phyloP scores from a whole-genome alignment of 2,797 vertebrate genomes.

The Mergus octosetaceus region DNA sequence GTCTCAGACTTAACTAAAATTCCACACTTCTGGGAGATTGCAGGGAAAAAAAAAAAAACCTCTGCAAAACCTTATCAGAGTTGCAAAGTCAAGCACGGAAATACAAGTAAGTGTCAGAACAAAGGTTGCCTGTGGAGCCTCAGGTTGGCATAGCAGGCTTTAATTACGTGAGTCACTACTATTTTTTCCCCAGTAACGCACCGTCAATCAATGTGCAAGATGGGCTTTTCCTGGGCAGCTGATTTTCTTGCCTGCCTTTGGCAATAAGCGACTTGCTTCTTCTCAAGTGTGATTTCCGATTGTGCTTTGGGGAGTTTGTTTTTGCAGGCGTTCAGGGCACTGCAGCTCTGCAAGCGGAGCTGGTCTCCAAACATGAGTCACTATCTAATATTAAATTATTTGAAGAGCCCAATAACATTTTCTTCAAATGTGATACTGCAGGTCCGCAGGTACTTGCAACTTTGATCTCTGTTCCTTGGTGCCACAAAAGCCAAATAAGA shows the following conservation, averaged over 20 bases:
- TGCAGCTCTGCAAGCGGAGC: background rate
- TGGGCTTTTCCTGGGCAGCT: background rate
- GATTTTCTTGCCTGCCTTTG: too few relatives aligned
- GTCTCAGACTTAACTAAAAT: background rate
- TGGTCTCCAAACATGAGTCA: background rate
- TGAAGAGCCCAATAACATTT: background rate
- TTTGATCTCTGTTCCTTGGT: background rate
- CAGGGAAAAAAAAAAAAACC: background rate
- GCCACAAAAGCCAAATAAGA: accelerated
- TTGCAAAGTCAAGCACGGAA: background rate
- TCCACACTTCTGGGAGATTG: accelerated
- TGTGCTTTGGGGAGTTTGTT: too few relatives aligned
- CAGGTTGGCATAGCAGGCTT: background rate
- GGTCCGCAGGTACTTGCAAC: background rate
- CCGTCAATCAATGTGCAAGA: accelerated
- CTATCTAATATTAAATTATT: accelerated
- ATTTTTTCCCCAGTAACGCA: accelerated
- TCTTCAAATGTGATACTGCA: background rate
- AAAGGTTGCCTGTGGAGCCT: background rate
- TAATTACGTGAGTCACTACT: accelerated
- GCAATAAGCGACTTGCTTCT: background rate
- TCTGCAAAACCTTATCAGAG: background rate
- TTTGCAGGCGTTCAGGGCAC: background rate
- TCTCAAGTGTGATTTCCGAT: accelerated
- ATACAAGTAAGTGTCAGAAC: accelerated